Evolutionary conservation across 2,797 vertebrate species (phyloP), one percentile per base, ranked within the genome.

Genomic region (Mus minutoides): DNA sequence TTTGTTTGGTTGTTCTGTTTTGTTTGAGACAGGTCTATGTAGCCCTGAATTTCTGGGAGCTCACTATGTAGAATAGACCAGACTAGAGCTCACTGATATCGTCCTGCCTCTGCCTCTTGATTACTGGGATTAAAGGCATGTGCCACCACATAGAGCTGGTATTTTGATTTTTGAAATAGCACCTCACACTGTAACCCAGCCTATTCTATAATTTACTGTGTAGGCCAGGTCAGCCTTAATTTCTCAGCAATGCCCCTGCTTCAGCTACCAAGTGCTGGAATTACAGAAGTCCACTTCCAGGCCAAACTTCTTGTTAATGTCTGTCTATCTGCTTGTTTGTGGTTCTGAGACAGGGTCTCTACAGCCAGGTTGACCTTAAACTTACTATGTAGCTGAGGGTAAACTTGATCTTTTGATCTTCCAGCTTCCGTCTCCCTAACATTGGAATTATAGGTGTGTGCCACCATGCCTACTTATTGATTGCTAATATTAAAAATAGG

Each of bases 401-500:
- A 37, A 43, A 12, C 26, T 88, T 43, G 37, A 34, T 76, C 37
- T 34, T 58, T 17, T 34, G 37, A 88, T 24, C 26, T 29, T 43
- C 69, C 69, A 34, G 11, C 37, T 31, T 88, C 49, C 24, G 31
- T 43, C 69, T 43, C 54, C n/a, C 54, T 13, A 58, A 43, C 29
- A 21, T 34, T 75, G 29, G 69, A 43, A 75, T 24, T 43, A 34
- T 13, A 58, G 37, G 16, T 40, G 71, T 34, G 19, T 31, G 19
- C 40, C 26, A 76, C 37, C 52, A 75, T 19, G 29, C 17, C 69
- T 34, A 17, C 6, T 43, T 60, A 75, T 82, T 90, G 90, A 91
- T 22, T 90, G 93, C 87, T 73, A 84, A 73, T 22, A 37, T 88
- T 60, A 88, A 93, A 90, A 92, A 62, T 62, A 73, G 26, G 92